Percentiles rank a stretch among this genome's conserved stretches.
Evolutionary conservation across 2,113 vertebrate species (phyloP).

Genomic region (Crotalus viridis): DNA sequence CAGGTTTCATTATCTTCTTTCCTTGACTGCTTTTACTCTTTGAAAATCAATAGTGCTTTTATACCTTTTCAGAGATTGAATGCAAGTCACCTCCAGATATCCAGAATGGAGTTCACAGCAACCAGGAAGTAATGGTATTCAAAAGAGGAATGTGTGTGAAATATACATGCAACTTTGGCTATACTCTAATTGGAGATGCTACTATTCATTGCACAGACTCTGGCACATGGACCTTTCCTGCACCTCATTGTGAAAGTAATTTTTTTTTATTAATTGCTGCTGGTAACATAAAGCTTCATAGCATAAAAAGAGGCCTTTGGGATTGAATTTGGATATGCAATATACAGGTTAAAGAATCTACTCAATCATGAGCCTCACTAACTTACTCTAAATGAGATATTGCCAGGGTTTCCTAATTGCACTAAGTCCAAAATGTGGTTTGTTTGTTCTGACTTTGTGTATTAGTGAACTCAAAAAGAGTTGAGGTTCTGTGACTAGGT

Average conservation of each 20-base stretch:
- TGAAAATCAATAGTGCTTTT: not conserved
- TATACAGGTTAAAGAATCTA: not conserved
- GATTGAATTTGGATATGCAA: not conserved
- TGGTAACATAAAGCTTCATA: not conserved
- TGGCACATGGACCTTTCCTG: conserved; percentile 60
- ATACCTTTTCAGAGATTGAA: not conserved
- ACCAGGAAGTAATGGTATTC: conserved; percentile 23
- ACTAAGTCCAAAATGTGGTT: not conserved
- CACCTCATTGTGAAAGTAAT: conserved; percentile 64
- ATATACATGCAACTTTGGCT: conserved; percentile 62
- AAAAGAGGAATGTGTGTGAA: conserved; percentile 56
- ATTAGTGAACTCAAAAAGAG: not conserved
- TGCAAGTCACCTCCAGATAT: not conserved
- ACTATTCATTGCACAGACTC: conserved; percentile 56
- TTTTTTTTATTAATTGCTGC: not conserved
- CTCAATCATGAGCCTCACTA: not conserved
- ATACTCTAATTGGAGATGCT: conserved; percentile 53
- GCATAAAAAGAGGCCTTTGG: not conserved
- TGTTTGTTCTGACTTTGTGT: not conserved
- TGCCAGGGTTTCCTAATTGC: not conserved
- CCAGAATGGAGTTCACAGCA: not conserved
- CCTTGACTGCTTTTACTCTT: not conserved
- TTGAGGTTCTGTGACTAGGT: not conserved
- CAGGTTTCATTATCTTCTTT: too few species aligned
- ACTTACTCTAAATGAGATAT: not conserved